These are phyloP conservation scores for Cryptocheilus praepositus DNA, from an alignment of 2,888 invertebrate genomes.

Conservation along the genomic window DNA sequence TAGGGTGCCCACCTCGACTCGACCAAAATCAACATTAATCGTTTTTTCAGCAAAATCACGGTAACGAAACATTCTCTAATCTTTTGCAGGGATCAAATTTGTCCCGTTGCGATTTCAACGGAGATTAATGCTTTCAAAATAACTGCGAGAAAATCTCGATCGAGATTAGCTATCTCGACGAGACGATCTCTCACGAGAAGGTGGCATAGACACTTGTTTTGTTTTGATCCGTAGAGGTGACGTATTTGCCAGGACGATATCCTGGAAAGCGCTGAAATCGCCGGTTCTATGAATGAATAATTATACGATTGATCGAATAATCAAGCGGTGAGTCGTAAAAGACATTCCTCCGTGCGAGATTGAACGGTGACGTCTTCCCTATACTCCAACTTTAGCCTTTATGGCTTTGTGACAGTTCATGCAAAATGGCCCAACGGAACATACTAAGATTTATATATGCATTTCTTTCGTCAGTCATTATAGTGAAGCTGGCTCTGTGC, in stretches of 20 bases:
- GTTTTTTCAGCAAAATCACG: background rate
- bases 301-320: too few relatives aligned
- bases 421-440: constrained; percentile 46
- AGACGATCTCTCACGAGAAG: background rate
- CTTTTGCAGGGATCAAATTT: background rate
- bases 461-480: constrained; percentile 25
- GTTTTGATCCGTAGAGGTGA: constrained; percentile 5
- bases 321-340: too few relatives aligned
- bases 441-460: constrained; percentile 38
- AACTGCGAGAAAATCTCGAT: background rate
- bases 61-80: background rate
- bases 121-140: background rate
- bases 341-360: too few relatives aligned
- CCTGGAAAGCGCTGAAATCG: too few relatives aligned
- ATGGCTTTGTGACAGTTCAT: constrained; percentile 43
- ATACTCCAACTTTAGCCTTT: background rate
- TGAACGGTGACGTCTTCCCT: too few relatives aligned
- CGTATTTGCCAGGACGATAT: constrained; percentile 1
- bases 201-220: background rate
- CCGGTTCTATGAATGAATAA: too few relatives aligned
- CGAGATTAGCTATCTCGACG: constrained; percentile 17
- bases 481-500: constrained; percentile 1
- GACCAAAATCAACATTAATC: constrained; percentile 56
- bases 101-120: background rate
- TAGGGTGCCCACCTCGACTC: constrained; percentile 53